Evolutionary conservation across 2,888 invertebrate genomes (phyloP).

Genomic region (Chalcis sispes): DNA sequence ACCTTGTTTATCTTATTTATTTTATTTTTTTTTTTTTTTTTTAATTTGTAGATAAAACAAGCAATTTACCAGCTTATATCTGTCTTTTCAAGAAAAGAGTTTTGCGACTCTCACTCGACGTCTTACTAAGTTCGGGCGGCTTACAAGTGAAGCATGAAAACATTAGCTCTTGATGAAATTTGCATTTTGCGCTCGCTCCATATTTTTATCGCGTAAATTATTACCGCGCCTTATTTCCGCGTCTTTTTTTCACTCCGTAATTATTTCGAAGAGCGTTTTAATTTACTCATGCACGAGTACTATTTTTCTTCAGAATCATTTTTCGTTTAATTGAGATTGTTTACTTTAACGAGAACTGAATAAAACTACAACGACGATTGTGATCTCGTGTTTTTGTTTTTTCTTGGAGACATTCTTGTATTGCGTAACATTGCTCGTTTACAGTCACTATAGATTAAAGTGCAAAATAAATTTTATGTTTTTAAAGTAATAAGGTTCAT

Average conservation of each 20-base stretch:
- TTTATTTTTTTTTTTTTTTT: too few relatives aligned
- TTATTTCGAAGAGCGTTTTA: constrained; percentile 46
- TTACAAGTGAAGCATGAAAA: background rate
- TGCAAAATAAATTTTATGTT: too few relatives aligned
- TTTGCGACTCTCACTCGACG: background rate
- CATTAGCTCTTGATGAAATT: constrained; percentile 48
- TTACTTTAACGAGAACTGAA: constrained; percentile 20
- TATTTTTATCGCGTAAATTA: constrained; percentile 34
- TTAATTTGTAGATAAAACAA: too few relatives aligned
- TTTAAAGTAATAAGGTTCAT: too few relatives aligned
- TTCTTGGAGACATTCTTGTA: too few relatives aligned
- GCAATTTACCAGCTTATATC: too few relatives aligned
- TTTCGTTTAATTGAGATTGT: constrained; percentile 30
- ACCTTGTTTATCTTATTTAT: too few relatives aligned
- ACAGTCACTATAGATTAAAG: too few relatives aligned
- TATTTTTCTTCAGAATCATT: constrained; percentile 5
- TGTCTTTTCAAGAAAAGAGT: too few relatives aligned
- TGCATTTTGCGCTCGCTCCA: constrained; percentile 40
- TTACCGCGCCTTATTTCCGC: background rate
- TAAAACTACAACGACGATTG: too few relatives aligned
- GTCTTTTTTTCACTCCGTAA: constrained; percentile 21
- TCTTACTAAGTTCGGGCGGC: constrained; percentile 24
- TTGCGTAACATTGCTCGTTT: too few relatives aligned
- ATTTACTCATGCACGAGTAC: constrained; percentile 34
- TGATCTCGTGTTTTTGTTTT: too few relatives aligned